Evolutionary conservation across 2,113 vertebrate species (phyloP).

Genomic region (Thermophis baileyi): DNA sequence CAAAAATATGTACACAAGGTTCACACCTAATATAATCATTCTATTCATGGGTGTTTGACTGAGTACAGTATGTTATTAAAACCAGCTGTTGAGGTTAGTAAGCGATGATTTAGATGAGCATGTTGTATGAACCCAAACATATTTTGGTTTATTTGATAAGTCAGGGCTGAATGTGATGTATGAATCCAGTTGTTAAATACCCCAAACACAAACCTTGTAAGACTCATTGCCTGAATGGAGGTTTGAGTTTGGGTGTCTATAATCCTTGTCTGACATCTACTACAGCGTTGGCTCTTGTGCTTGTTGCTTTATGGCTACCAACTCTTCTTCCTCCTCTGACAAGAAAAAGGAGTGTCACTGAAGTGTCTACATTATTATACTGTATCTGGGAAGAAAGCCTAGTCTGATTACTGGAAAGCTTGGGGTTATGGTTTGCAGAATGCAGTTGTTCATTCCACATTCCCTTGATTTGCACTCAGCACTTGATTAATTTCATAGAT

Average conservation of each 20-base stretch:
- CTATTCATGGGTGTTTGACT: not conserved
- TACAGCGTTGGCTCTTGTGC: not conserved
- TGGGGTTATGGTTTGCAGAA: not conserved
- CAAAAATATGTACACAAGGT: not conserved
- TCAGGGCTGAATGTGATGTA: not conserved
- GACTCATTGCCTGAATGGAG: not conserved
- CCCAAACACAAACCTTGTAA: not conserved
- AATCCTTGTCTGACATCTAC: not conserved
- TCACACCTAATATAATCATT: not conserved
- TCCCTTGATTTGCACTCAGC: not conserved
- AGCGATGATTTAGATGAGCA: not conserved
- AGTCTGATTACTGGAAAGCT: not conserved
- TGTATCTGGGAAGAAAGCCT: not conserved
- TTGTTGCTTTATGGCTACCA: not conserved
- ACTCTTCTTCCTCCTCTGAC: not conserved
- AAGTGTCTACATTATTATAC: not conserved
- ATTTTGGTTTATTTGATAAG: not conserved
- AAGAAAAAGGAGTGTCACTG: not conserved
- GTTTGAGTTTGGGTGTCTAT: not conserved
- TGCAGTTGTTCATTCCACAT: not conserved
- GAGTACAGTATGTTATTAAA: not conserved
- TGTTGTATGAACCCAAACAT: not conserved
- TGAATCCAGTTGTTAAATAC: not conserved
- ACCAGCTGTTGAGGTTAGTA: not conserved
- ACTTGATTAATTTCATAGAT: not conserved